phyloP scores from a whole-genome alignment of 2,113 vertebrate genomes.

The Condylura cristata region DNA sequence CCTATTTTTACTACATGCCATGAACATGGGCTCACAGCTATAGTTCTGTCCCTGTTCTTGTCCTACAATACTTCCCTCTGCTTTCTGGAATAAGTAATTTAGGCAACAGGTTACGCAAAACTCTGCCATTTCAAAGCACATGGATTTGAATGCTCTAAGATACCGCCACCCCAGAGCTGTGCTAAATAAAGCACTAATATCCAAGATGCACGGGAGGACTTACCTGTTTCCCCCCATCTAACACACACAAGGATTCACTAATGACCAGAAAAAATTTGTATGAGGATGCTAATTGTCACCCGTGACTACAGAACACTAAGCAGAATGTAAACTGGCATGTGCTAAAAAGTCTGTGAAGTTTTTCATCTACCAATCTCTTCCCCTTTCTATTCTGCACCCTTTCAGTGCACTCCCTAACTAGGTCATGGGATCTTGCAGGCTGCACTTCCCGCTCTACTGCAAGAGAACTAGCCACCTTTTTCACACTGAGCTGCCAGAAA shows the following conservation, averaged over 20 bases:
- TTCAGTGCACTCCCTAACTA: not conserved
- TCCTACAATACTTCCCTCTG: not conserved
- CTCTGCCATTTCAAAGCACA: not conserved
- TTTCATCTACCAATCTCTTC: not conserved
- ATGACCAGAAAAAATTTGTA: not conserved
- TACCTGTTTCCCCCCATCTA: not conserved
- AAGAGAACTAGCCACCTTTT: not conserved
- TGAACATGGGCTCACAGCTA: not conserved
- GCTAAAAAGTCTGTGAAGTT: not conserved
- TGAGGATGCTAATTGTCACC: not conserved
- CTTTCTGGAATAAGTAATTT: conserved; percentile 21
- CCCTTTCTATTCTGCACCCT: not conserved
- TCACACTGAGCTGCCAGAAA: not conserved
- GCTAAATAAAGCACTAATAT: not conserved
- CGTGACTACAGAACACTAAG: not conserved
- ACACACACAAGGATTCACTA: not conserved
- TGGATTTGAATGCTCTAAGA: not conserved
- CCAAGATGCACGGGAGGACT: not conserved
- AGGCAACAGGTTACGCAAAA: not conserved
- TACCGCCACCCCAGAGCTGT: not conserved
- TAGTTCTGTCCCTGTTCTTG: not conserved
- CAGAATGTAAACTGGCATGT: not conserved
- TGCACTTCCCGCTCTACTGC: not conserved
- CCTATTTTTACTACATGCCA: not conserved
- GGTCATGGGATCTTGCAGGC: not conserved